A percentile compares a stretch with the other conserved stretches of the same genome.
These are phyloP conservation scores for Nothocercus julius DNA, from an alignment of 2,113 vertebrate species.

Conservation along the genomic window DNA sequence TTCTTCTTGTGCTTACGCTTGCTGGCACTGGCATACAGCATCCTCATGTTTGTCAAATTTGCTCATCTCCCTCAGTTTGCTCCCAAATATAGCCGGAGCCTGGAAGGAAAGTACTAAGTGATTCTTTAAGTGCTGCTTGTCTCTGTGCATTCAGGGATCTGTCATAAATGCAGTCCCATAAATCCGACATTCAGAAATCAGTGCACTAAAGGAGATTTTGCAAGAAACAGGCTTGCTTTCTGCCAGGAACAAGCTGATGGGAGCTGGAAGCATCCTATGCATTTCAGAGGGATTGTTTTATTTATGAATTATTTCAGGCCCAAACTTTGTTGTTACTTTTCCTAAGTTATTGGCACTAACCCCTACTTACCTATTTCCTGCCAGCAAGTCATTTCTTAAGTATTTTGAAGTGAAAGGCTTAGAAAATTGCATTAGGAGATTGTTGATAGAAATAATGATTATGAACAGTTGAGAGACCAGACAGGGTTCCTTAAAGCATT, in stretches of 20 bases:
- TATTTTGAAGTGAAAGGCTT: not conserved
- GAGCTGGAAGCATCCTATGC: not conserved
- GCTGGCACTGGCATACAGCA: not conserved
- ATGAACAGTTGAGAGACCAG: not conserved
- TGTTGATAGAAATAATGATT: not conserved
- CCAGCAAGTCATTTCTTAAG: not conserved
- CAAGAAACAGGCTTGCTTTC: not conserved
- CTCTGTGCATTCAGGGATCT: not conserved
- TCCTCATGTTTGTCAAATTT: not conserved
- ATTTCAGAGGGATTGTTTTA: not conserved
- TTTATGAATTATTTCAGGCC: constrained; percentile 8
- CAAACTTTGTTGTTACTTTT: not conserved
- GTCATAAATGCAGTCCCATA: constrained; percentile 11
- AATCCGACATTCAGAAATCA: constrained; percentile 7
- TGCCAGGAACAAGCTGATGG: not conserved
- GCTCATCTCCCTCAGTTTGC: not conserved
- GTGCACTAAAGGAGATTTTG: not conserved
- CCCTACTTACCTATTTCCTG: not conserved
- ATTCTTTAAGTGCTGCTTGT: constrained; percentile 16
- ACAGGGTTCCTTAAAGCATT: not conserved
- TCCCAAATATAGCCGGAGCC: constrained; percentile 22
- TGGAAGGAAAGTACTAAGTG: not conserved
- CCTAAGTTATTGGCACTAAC: not conserved
- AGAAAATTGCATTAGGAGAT: not conserved
- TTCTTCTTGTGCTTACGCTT: constrained; percentile 3